Base-by-base conservation (phyloP, 2,113 vertebrate genomes). In the Rhabdomys dilectus region DNA sequence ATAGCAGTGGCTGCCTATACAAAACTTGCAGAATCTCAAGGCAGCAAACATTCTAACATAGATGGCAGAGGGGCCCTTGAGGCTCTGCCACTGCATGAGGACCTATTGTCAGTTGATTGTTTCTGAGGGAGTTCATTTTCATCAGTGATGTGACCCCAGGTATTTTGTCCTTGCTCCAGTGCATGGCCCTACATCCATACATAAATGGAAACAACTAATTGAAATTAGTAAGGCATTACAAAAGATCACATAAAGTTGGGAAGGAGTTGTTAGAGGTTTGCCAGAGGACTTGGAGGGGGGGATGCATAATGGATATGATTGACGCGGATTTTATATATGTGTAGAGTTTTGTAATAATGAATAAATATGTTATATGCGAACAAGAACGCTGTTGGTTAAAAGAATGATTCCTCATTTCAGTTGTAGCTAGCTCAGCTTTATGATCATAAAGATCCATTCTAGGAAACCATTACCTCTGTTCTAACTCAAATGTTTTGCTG, bases 401-500 rank as follows among this genome's bases (percentile, higher is more conserved):
- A 84, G n/a, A 84, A 17, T 39, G 24, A 81, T n/a, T 19, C 34
- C n/a, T 56, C 5, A 24, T 56, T 19, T 36, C 24, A 42, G 58
- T 77, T 24, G 31, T 5, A 17, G 39, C 21, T 56, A 89, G 45
- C 42, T 96, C 34, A 89, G n/a, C 34, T 75, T 96, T 95, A 51
- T 73, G 24, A 82, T 87, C 56, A 86, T 42, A 73, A 91, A 87
- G 16, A 64, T 84, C 3, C 24, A 84, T 96, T 91, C 39, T 42
- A 94, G 70, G 66, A 87, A 12, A 95, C 26, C 39, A 95, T 64
- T 42, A 56, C 5, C 81, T 86, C 36, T 93, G 8, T 84, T 60
- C 26, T 97, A 96, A 56, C 89, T 75, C 70, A 94, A 94, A 68
- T 91, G 88, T 94, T 89, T 84, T 42, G 10, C 60, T 91, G 78